Percentiles rank a stretch among this genome's conserved stretches.
Evolutionary conservation across 2,113 vertebrate genomes (phyloP).

Genomic region (Semnornis frantzii): DNA sequence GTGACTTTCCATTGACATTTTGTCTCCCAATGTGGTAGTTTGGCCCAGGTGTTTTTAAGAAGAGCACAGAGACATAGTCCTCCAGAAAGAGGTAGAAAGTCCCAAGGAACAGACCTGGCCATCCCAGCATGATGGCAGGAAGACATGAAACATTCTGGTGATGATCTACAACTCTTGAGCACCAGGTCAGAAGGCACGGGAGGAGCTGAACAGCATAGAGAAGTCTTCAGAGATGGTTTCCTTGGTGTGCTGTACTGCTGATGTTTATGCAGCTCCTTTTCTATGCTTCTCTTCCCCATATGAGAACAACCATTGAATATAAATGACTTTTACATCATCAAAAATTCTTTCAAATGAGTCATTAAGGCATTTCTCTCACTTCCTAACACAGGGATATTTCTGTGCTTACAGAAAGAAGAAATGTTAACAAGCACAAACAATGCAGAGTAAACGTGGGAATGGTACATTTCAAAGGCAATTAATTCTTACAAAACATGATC

Average conservation of each 20-base stretch:
- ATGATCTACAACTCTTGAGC: not conserved
- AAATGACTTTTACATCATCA: not conserved
- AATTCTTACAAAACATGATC: not conserved
- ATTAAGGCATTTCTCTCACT: not conserved
- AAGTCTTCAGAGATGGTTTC: not conserved
- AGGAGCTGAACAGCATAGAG: accelerated
- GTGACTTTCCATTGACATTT: not conserved
- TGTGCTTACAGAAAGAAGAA: not conserved
- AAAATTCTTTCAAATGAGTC: not conserved
- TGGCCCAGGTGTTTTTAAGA: no score
- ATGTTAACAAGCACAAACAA: not conserved
- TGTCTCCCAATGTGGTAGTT: not conserved
- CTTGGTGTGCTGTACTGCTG: not conserved
- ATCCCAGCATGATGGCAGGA: not conserved
- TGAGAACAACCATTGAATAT: not conserved
- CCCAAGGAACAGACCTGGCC: no score
- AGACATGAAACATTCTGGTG: not conserved
- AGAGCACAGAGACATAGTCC: no score
- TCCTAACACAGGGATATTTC: not conserved
- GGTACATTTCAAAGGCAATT: not conserved
- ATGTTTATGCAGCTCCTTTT: not conserved
- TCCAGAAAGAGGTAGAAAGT: no score
- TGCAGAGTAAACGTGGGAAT: not conserved
- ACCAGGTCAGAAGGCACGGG: not conserved
- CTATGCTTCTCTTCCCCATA: not conserved